Evolutionary conservation across 2,888 invertebrate species (phyloP), one percentile per base, ranked within the genome.

Genomic region (Phyllotreta striolata): DNA sequence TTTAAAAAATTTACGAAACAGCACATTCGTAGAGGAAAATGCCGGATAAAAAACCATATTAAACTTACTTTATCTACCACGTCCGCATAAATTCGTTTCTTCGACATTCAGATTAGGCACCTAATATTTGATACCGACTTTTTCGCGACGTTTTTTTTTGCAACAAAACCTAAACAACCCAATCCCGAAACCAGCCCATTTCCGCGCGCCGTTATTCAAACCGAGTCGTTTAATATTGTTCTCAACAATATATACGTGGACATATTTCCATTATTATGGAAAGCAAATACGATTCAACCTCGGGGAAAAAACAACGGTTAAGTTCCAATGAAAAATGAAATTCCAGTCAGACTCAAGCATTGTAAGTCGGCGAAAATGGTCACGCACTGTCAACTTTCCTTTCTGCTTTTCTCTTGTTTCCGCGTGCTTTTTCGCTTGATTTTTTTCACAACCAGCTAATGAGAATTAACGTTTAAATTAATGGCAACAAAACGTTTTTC

Each of bases 261-360:
- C 47, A 47, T 14, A 12, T 12, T 47, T 73, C 74, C 73, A 75
- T 76, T 75, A 75, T 71, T 66, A 71, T 70, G 76, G 73, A 74
- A 76, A 74, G 75, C 73, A 74, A 72, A 74, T 71, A 73, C 67
- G 68, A 69, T 70, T 67, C 66, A 51, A 68, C 44, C 12, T 44
- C 44, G 44, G 34, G 24, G 69, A 73, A 73, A 74, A 72, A 74
- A 74, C 47, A 34, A 24, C 55, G 47, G 67, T 65, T 66, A 74
- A 73, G 69, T 74, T 74, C 72, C 62, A 63, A 62, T 61, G 62
- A 69, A 72, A 73, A 74, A 73, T 67, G 66, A 63, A 70, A 71
- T 68, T 62, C 68, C 68, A 47, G 47, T 47, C 14, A 14, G 47
- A 47, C 8, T 47, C 14, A 24, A 24, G 14, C 14, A 47, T 47